Conservation (phyloP, 2,113 vertebrate genomes). For the Pipa parva region DNA sequence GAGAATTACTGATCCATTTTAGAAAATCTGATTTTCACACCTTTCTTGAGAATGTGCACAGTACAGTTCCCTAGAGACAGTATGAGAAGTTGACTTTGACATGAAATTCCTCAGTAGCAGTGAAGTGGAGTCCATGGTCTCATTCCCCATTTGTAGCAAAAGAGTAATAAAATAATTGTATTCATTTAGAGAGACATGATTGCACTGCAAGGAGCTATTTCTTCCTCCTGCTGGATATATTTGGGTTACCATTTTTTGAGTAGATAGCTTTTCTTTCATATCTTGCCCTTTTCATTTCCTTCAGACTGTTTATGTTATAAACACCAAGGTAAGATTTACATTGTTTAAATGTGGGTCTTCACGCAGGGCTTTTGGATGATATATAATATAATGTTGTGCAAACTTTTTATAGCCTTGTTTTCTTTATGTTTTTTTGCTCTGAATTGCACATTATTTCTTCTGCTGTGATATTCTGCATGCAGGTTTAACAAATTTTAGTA, state of each 20-base stretch:
- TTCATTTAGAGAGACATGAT: conserved; percentile 70
- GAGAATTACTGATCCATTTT: conserved; percentile 99
- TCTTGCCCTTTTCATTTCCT: conserved; percentile 31
- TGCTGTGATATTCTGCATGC: background rate
- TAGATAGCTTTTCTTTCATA: conserved; percentile 61
- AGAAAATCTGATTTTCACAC: conserved; percentile 99
- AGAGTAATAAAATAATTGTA: conserved; percentile 72
- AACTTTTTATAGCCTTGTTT: conserved; percentile 56
- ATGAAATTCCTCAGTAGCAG: conserved; percentile 63
- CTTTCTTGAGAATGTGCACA: conserved; percentile 86
- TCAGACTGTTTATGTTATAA: conserved; percentile 56
- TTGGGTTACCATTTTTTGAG: conserved; percentile 65
- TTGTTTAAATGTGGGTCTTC: conserved; percentile 64
- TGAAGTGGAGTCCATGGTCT: conserved; percentile 59
- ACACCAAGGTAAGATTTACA: conserved; percentile 70
- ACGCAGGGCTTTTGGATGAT: conserved; percentile 52
- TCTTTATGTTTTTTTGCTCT: conserved; percentile 36
- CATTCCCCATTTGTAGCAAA: conserved; percentile 70
- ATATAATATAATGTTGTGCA: conserved; percentile 55
- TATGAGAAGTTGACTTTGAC: conserved; percentile 86
- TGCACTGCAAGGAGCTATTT: conserved; percentile 65
- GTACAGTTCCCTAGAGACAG: conserved; percentile 73
- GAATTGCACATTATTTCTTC: background rate
- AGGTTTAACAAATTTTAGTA: background rate
- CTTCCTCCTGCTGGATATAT: conserved; percentile 59